Percentiles rank a stretch among this genome's conserved stretches.
Conservation (phyloP, 2,888 invertebrate genomes). For the Ceriagrion tenellum region DNA sequence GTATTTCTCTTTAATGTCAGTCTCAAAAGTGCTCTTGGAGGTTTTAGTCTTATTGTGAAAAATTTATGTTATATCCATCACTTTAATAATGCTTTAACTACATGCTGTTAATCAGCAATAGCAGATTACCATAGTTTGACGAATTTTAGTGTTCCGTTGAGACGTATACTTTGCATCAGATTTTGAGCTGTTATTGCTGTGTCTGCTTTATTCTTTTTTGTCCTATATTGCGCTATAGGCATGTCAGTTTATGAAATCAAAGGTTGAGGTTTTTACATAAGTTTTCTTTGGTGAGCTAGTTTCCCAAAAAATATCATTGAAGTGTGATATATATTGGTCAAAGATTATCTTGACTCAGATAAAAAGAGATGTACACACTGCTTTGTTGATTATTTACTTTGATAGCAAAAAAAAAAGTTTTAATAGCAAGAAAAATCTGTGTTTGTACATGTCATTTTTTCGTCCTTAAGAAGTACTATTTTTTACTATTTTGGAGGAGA, state of each 20-base stretch:
- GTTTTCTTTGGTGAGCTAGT: background rate
- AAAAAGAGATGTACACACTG: background rate
- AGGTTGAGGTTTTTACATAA: background rate
- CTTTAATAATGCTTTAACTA: background rate
- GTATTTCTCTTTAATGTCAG: background rate
- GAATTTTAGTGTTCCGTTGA: background rate
- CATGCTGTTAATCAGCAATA: background rate
- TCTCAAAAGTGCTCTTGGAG: background rate
- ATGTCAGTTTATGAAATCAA: background rate
- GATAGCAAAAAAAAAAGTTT: background rate
- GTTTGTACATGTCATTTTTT: slow-evolving; percentile 16
- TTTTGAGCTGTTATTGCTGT: background rate
- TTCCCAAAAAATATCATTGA: background rate
- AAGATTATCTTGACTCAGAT: background rate
- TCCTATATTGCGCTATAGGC: background rate
- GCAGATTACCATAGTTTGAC: background rate
- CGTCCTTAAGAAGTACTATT: background rate
- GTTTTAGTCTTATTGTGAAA: background rate
- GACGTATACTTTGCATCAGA: background rate
- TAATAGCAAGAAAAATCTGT: background rate
- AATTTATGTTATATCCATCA: background rate
- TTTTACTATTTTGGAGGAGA: slow-evolving; percentile 20
- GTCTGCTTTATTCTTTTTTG: background rate
- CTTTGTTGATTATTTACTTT: slow-evolving; percentile 12
- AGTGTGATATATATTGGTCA: background rate